Base-by-base conservation (phyloP, 2,797 vertebrate species). In the Avahi laniger region DNA sequence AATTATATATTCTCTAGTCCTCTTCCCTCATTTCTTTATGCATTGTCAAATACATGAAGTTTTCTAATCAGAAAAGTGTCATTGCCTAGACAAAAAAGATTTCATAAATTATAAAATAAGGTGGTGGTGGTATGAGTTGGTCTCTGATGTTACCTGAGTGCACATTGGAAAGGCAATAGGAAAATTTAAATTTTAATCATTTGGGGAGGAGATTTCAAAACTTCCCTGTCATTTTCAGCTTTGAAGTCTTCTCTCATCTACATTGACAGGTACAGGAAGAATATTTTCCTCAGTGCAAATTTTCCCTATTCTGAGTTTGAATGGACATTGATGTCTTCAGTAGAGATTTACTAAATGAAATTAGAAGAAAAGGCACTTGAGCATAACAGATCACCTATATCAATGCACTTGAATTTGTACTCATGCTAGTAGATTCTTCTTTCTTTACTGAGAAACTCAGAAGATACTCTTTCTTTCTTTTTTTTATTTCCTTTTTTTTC, bases 11-110 rank as follows among this genome's bases (percentile, higher is more conserved):
- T 88, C 46, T 61, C 35, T 79, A 87, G 26, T 79, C 13, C 5
- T 92, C 18, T 50, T 61, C 1, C 4, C 6, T 26, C 2, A 50
- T 80, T 78, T 22, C 0, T 75, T 43, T 81, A 69, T 28, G 28
- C 24, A 38, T 86, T 84, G 24, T 24, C 28, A 89, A 72, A 10
- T 80, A 54, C 9, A 43, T 41, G 6, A 63, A 11, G 35, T 18
- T 75, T 92, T 95, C 33, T 84, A 8, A 90, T 15, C 30, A 75
- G 26, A 83, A 88, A 52, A 6, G 48, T 85, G 52, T 9, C 24
- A 73, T n/a, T 65, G 3, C 4, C 5, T 59, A 76, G 4, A 48
- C 13, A 50, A 70, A 76, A 85, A 75, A 26, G 3, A 4, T 90
- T 11, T 52, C 2, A 41, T 46, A 4, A 57, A 22, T 38, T 73